phyloP scores from a whole-genome alignment of 2,797 vertebrate genomes.

The Dallia pectoralis region DNA sequence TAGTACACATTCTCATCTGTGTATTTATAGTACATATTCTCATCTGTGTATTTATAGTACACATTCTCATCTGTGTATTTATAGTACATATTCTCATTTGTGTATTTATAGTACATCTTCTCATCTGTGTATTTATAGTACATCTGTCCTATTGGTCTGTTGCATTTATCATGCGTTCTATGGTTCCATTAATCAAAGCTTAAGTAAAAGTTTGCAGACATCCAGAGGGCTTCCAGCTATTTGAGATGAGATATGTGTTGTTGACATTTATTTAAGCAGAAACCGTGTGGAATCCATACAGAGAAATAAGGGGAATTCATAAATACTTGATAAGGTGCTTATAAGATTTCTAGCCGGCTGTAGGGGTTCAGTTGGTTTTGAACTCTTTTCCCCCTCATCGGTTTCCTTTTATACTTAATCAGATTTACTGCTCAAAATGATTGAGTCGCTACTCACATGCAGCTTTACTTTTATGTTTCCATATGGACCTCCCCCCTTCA shows the following conservation, averaged over 20 bases:
- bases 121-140: not conserved
- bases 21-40: too few species aligned
- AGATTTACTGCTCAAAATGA: constrained; percentile 54
- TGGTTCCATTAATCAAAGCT: constrained; percentile 15
- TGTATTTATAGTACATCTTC: not conserved
- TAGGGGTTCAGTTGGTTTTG: constrained; percentile 10
- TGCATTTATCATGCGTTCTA: not conserved
- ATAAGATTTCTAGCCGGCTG: constrained; percentile 5
- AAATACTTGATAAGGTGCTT: constrained; percentile 30
- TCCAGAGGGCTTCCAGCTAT: constrained; percentile 7
- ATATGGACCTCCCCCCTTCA: constrained; percentile 31
- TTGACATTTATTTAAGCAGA: constrained; percentile 22
- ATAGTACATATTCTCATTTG: not conserved
- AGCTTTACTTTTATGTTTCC: constrained; percentile 44
- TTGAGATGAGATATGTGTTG: constrained; percentile 18
- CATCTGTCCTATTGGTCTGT: too few species aligned
- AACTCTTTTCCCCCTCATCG: constrained; percentile 20
- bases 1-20: too few species aligned
- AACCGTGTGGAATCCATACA: constrained; percentile 18
- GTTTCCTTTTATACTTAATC: constrained; percentile 36
- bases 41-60: too few species aligned
- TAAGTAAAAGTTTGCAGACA: constrained; percentile 15
- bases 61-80: too few species aligned
- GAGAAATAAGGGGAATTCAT: constrained; percentile 32
- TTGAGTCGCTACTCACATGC: constrained; percentile 41